These are phyloP conservation scores for Venustaconcha ellipsiformis DNA, from an alignment of 1,140 invertebrate species.

Conservation along the genomic window DNA sequence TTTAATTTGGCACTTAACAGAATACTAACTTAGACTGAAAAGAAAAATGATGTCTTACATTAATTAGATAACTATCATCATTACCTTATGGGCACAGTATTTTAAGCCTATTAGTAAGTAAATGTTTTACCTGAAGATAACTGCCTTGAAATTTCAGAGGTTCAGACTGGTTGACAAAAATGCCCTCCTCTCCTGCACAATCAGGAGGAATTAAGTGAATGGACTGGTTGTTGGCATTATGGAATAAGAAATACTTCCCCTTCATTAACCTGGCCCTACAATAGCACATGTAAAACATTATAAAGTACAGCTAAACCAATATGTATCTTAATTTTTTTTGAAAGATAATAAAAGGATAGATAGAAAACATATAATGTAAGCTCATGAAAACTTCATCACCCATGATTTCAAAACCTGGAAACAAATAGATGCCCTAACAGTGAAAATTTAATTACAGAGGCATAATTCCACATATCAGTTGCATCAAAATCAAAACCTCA, in stretches of 20 bases:
- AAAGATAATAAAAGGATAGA: not conserved
- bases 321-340: no score
- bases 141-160: slow-evolving; percentile 43
- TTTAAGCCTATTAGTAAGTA: no score
- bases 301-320: no score
- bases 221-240: slow-evolving; percentile 43
- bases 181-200: slow-evolving; percentile 23
- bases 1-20: no score
- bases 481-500: no score
- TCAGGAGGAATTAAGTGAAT: slow-evolving; percentile 48
- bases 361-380: not conserved
- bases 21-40: no score
- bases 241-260: slow-evolving; percentile 52
- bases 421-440: no score
- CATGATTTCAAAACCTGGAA: not conserved
- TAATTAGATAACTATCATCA: no score
- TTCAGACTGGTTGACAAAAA: slow-evolving; percentile 41
- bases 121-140: slow-evolving; percentile 43
- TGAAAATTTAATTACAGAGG: no score
- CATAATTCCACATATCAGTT: no score
- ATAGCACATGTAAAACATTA: slow-evolving; percentile 7
- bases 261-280: slow-evolving; percentile 49
- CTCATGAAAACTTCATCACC: not conserved
- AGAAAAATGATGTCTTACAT: no score
- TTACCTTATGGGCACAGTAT: no score